phyloP scores from a whole-genome alignment of 2,113 vertebrate genomes.

The Neopipo cinnamomea region DNA sequence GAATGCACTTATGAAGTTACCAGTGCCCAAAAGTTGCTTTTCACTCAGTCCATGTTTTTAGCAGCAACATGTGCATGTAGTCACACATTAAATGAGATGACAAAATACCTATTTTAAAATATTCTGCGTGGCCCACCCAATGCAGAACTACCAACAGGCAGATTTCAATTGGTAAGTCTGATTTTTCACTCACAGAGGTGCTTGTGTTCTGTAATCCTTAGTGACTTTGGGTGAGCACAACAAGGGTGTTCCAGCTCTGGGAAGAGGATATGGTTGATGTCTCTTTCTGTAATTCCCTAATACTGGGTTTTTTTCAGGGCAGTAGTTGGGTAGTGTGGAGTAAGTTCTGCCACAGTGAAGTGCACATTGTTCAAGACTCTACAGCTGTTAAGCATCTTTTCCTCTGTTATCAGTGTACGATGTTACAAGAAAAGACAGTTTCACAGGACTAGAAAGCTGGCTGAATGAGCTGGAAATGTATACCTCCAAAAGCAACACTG shows the following conservation, averaged over 20 bases:
- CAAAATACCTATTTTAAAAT: background rate
- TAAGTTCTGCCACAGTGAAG: background rate
- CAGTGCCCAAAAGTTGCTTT: background rate
- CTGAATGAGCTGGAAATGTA: constrained; percentile 42
- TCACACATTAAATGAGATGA: background rate
- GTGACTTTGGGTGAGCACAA: background rate
- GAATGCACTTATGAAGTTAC: background rate
- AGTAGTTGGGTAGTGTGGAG: background rate
- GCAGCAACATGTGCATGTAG: background rate
- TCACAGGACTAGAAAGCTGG: constrained; percentile 41
- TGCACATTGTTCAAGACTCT: background rate
- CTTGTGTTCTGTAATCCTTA: background rate
- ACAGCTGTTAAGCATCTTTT: background rate
- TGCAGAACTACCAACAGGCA: background rate
- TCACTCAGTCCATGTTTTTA: background rate
- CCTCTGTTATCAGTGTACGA: constrained; percentile 61
- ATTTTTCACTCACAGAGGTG: background rate
- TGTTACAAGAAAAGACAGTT: constrained; percentile 64
- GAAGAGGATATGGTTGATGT: background rate
- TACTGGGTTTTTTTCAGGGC: no score
- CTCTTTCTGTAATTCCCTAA: background rate
- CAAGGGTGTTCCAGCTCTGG: background rate
- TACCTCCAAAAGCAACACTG: background rate
- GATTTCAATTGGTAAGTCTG: background rate
- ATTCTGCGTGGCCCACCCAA: background rate